phyloP scores from a whole-genome alignment of 2,797 vertebrate genomes.

The Pseudochirops corinnae region DNA sequence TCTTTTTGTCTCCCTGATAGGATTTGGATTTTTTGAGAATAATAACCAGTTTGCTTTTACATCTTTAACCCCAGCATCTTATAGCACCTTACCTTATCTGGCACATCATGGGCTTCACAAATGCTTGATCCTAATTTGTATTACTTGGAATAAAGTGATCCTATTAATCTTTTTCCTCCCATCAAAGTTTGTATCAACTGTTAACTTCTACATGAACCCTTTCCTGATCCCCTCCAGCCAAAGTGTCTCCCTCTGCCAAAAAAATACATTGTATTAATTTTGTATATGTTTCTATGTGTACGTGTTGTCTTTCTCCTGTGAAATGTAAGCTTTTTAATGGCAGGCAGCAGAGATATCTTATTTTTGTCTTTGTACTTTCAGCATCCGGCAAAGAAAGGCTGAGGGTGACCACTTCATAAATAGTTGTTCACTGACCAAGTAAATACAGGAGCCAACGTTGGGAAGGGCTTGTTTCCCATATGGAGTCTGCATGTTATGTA shows the following conservation, averaged over 20 bases:
- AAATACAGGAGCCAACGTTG: not conserved
- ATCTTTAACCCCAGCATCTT: not conserved
- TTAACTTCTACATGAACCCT: not conserved
- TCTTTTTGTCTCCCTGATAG: not conserved
- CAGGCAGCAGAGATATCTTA: not conserved
- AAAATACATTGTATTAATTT: not conserved
- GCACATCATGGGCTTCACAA: not conserved
- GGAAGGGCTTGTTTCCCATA: not conserved
- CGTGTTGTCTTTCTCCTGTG: not conserved
- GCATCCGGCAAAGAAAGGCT: not conserved
- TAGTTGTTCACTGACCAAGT: not conserved
- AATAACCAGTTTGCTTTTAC: not conserved
- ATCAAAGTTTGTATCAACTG: not conserved
- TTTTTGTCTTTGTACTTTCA: not conserved
- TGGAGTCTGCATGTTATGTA: not conserved
- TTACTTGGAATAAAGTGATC: not conserved
- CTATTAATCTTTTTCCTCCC: not conserved
- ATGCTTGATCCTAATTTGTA: not conserved
- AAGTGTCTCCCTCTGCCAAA: not conserved
- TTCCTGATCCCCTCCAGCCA: not conserved
- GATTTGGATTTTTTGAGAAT: not conserved
- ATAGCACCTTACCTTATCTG: not conserved
- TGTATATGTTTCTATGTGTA: not conserved
- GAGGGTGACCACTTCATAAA: not conserved
- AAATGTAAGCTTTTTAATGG: not conserved